Evolutionary conservation across 1,140 invertebrate genomes (phyloP).

Genomic region (Daktulosphaira vitifoliae): DNA sequence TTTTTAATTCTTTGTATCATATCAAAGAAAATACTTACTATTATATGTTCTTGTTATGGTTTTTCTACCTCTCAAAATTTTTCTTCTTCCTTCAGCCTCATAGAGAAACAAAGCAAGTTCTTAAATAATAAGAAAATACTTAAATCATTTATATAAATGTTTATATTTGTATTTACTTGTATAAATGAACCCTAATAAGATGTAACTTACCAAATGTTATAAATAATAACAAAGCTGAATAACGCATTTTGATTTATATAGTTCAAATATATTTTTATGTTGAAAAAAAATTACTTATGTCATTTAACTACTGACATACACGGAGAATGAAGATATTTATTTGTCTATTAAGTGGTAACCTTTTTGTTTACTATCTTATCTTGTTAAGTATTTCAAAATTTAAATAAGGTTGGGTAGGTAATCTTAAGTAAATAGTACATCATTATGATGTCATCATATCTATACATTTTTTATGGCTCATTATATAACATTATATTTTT

Average conservation of each 20-base stretch:
- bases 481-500: too few relatives aligned
- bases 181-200: too few relatives aligned
- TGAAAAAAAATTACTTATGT: not conserved
- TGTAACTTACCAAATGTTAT: slow-evolving; percentile 2
- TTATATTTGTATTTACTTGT: too few relatives aligned
- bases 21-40: slow-evolving; percentile 53
- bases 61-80: slow-evolving; percentile 62
- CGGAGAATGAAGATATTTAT: not conserved
- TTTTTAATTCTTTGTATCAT: too few relatives aligned
- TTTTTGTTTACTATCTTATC: slow-evolving; percentile 23
- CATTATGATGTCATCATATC: slow-evolving; percentile 17
- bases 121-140: not conserved
- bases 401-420: slow-evolving; percentile 10
- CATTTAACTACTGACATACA: not conserved
- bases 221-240: slow-evolving; percentile 6
- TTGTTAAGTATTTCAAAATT: not conserved
- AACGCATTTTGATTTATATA: slow-evolving; percentile 12
- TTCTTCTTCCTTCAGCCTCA: slow-evolving; percentile 61
- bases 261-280: too few relatives aligned
- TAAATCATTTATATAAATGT: too few relatives aligned
- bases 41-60: slow-evolving; percentile 63
- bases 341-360: not conserved
- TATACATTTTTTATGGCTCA: not conserved
- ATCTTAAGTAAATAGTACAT: slow-evolving; percentile 30
- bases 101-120: slow-evolving; percentile 42